These are phyloP conservation scores for Eupithecia tripunctaria DNA, from an alignment of 2,888 invertebrate species.

Conservation along the genomic window DNA sequence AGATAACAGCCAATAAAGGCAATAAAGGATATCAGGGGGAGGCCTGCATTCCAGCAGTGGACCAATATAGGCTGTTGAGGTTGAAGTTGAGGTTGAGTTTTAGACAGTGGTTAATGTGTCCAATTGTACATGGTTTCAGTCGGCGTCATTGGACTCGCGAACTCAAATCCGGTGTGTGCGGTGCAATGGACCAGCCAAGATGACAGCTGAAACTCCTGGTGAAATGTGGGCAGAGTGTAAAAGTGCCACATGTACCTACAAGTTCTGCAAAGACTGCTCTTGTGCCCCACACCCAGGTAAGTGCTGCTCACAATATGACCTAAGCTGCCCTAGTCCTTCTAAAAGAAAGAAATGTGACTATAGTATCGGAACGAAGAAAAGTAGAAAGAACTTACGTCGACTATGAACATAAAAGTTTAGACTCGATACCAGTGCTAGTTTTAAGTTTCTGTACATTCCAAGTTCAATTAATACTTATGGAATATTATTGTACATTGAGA, in stretches of 20 bases:
- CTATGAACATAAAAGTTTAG: constrained; percentile 57
- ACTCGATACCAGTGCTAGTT: constrained; percentile 59
- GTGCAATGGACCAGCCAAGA: constrained; percentile 76
- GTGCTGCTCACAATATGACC: constrained; percentile 71
- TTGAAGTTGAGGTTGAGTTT: no score
- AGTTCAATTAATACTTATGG: constrained; percentile 52
- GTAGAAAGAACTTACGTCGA: constrained; percentile 74
- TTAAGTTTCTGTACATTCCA: constrained; percentile 66
- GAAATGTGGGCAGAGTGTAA: constrained; percentile 85
- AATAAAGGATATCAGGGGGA: no score
- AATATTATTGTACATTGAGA: constrained; percentile 44
- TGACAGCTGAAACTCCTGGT: constrained; percentile 69
- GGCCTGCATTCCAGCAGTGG: no score
- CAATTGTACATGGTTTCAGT: constrained; percentile 57
- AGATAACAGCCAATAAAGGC: no score
- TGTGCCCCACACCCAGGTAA: constrained; percentile 73
- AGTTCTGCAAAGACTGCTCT: constrained; percentile 81
- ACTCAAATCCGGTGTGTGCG: constrained; percentile 72
- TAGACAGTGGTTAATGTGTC: constrained; percentile 1
- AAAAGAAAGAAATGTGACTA: constrained; percentile 73
- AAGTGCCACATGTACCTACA: constrained; percentile 75
- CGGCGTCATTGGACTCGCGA: constrained; percentile 69
- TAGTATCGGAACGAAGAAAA: constrained; percentile 72
- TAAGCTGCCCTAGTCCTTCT: constrained; percentile 80
- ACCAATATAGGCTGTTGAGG: no score